Conservation (phyloP, 2,797 vertebrate genomes). For the Pseudotriccus pelzelni region DNA sequence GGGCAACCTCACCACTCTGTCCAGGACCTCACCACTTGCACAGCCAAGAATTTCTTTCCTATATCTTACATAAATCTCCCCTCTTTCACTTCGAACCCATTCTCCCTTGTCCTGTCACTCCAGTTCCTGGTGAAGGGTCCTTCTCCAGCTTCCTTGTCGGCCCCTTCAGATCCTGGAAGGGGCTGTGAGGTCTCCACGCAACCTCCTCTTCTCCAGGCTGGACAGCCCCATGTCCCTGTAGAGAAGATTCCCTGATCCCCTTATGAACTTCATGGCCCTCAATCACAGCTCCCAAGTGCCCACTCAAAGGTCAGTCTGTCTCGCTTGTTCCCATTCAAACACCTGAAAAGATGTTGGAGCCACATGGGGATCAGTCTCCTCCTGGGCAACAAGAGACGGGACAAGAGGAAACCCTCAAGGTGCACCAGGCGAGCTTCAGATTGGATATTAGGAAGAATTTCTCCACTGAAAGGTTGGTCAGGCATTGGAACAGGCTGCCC, state of each 20-base stretch:
- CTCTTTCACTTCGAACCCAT: neutral
- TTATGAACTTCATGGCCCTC: neutral
- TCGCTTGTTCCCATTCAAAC: neutral
- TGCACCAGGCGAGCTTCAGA: neutral
- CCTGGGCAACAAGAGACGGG: neutral
- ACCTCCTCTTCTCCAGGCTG: neutral
- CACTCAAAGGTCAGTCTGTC: neutral
- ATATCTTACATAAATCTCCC: neutral
- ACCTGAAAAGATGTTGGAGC: neutral
- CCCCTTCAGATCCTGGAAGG: neutral
- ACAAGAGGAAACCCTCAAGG: neutral
- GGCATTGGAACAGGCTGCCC: neutral
- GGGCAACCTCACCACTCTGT: no score
- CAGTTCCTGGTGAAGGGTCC: neutral
- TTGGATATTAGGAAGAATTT: neutral
- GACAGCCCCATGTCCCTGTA: neutral
- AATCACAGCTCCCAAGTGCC: neutral
- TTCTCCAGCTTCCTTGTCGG: neutral
- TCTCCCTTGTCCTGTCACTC: neutral
- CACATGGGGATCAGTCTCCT: neutral
- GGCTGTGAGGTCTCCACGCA: neutral
- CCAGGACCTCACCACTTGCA: rapidly evolving
- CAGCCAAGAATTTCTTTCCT: rapidly evolving
- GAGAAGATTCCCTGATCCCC: neutral
- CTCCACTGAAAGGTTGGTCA: neutral